Conservation (phyloP, 30 jellyfish, hydroid and myxozoan genomes). For the Mastigias papua region DNA sequence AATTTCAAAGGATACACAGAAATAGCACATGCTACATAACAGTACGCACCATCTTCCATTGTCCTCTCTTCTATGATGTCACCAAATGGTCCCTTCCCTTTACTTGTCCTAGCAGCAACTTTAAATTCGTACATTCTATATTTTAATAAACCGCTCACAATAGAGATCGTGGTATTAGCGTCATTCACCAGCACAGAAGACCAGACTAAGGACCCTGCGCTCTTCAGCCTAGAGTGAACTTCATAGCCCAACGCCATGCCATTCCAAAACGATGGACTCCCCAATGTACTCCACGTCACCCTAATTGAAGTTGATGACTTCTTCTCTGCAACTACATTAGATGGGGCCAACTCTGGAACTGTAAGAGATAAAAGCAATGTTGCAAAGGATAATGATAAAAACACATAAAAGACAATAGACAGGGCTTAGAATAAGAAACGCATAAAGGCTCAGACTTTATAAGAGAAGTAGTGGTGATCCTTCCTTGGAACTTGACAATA, state of each 20-base stretch:
- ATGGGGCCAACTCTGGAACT: slow-evolving; percentile 68
- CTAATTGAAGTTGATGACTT: slow-evolving; percentile 25
- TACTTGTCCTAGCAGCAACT: slow-evolving; percentile 58
- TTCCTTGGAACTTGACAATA: too few relatives aligned
- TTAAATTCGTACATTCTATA: slow-evolving; percentile 44
- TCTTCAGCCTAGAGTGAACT: slow-evolving; percentile 39
- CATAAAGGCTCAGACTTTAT: too few relatives aligned
- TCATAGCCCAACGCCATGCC: slow-evolving; percentile 51
- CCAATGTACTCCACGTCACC: slow-evolving; percentile 38
- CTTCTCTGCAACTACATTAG: not conserved
- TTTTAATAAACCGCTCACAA: slow-evolving; percentile 7
- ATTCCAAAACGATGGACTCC: not conserved
- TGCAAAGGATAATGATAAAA: too few relatives aligned
- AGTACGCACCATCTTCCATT: slow-evolving; percentile 54
- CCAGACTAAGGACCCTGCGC: slow-evolving; percentile 21
- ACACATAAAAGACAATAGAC: too few relatives aligned
- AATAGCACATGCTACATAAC: not conserved
- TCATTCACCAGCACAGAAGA: not conserved
- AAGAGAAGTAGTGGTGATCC: too few relatives aligned
- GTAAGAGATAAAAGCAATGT: not conserved
- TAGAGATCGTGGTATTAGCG: not conserved
- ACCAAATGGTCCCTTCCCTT: slow-evolving; percentile 66
- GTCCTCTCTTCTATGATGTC: slow-evolving; percentile 62
- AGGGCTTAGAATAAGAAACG: too few relatives aligned
- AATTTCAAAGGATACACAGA: not conserved